These are phyloP conservation scores for Labia minor DNA, from an alignment of 2,888 invertebrate species.

Conservation along the genomic window DNA sequence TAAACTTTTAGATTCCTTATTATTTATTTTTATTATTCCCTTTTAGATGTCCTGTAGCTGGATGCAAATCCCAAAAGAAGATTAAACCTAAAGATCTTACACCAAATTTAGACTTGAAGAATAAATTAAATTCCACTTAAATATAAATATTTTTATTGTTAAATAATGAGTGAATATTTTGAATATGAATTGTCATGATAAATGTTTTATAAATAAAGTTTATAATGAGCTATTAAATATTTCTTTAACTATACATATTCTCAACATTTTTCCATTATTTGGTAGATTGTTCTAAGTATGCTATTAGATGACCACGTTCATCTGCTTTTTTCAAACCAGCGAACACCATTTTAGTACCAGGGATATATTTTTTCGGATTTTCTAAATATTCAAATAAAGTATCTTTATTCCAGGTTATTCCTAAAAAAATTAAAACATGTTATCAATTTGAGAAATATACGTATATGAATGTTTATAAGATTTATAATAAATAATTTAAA, in stretches of 20 bases:
- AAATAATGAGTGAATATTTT: not conserved
- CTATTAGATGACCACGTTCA: constrained; percentile 89
- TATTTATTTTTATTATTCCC: no score
- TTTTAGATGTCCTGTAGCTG: not conserved
- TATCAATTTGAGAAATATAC: no score
- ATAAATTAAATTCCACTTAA: not conserved
- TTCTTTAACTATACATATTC: no score
- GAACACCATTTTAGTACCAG: constrained; percentile 99
- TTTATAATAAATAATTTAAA: no score
- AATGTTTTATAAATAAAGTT: no score
- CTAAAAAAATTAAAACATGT: constrained; percentile 42
- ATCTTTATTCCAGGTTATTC: constrained; percentile 88
- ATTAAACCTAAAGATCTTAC: not conserved
- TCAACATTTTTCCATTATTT: constrained; percentile 60
- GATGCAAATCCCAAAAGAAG: not conserved
- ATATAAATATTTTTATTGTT: not conserved
- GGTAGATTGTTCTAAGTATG: constrained; percentile 73
- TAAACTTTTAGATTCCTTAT: not conserved
- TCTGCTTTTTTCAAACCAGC: constrained; percentile 92
- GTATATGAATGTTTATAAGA: no score
- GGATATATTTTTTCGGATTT: constrained; percentile 99
- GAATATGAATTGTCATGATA: no score
- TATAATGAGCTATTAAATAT: no score
- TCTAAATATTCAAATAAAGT: constrained; percentile 92
- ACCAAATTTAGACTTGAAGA: not conserved